Evolutionary conservation across 2,888 invertebrate genomes (phyloP).

Genomic region (Terebella lapidaria): DNA sequence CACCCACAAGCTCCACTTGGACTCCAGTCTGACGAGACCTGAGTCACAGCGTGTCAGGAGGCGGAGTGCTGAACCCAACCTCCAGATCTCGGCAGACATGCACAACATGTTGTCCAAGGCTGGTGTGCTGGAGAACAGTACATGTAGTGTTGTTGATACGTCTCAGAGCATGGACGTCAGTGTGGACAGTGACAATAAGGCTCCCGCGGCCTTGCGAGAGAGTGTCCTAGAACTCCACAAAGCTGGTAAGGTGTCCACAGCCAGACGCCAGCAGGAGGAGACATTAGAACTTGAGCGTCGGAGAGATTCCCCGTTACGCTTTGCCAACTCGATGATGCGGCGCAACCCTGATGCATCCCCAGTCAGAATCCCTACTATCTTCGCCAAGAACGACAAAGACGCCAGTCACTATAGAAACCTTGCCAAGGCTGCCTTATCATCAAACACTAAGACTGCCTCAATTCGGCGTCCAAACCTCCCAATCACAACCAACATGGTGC

Average conservation of each 20-base stretch:
- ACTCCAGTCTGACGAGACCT: background rate
- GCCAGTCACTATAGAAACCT: constrained; percentile 22
- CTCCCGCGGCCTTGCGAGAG: background rate
- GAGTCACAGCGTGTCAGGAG: background rate
- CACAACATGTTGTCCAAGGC: background rate
- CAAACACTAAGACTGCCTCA: background rate
- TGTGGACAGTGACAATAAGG: background rate
- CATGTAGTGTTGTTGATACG: too few relatives aligned
- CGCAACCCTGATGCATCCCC: constrained; percentile 28
- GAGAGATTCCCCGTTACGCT: constrained; percentile 32
- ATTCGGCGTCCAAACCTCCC: constrained; percentile 24
- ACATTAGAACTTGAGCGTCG: constrained; percentile 23
- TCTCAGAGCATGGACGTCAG: too few relatives aligned
- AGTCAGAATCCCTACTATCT: constrained; percentile 38
- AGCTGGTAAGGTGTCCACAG: background rate
- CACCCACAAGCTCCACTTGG: background rate
- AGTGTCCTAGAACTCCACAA: background rate
- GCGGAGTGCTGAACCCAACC: background rate
- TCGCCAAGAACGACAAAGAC: constrained; percentile 30
- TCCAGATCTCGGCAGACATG: background rate
- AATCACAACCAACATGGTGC: constrained; percentile 34
- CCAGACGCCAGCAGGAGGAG: background rate
- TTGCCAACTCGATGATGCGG: constrained; percentile 28
- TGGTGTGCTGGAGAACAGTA: too few relatives aligned
- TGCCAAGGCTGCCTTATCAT: constrained; percentile 6